Percentiles rank a stretch among this genome's conserved stretches.
Evolutionary conservation across 2,113 vertebrate genomes (phyloP).

Genomic region (Gopherus evgoodei): DNA sequence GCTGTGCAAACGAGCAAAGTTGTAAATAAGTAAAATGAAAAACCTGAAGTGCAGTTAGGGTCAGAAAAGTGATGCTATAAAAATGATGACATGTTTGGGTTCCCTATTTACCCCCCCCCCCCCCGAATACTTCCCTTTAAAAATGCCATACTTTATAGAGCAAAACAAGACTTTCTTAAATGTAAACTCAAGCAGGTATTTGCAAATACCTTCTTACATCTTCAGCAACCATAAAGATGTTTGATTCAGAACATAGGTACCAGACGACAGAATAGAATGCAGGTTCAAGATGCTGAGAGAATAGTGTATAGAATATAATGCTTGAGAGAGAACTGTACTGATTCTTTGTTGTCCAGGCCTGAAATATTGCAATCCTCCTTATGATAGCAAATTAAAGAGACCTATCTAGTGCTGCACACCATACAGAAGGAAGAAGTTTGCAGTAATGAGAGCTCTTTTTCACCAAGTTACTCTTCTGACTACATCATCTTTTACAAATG

Average conservation of each 20-base stretch:
- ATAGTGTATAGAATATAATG: not conserved
- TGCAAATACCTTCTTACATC: not conserved
- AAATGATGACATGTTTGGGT: not conserved
- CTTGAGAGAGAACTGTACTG: not conserved
- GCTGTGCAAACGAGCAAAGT: not conserved
- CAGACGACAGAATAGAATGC: slow-evolving; percentile 17
- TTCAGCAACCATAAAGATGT: slow-evolving; percentile 10
- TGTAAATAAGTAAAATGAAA: not conserved
- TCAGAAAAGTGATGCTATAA: not conserved
- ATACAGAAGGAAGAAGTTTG: not conserved
- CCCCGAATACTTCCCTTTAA: not conserved
- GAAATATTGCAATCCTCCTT: not conserved
- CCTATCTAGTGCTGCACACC: not conserved
- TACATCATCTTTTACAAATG: not conserved
- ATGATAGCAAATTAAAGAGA: not conserved
- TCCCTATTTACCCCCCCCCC: not conserved
- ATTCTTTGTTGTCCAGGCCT: not conserved
- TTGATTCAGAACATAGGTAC: not conserved
- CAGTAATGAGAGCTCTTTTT: not conserved
- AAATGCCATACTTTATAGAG: not conserved
- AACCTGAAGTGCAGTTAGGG: not conserved
- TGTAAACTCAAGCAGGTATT: not conserved
- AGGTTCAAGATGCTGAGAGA: slow-evolving; percentile 7
- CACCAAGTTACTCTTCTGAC: not conserved
- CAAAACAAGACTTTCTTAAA: not conserved